Base-by-base conservation (phyloP, 92 coral and sea anemone genomes). In the Parazoanthus darwini region DNA sequence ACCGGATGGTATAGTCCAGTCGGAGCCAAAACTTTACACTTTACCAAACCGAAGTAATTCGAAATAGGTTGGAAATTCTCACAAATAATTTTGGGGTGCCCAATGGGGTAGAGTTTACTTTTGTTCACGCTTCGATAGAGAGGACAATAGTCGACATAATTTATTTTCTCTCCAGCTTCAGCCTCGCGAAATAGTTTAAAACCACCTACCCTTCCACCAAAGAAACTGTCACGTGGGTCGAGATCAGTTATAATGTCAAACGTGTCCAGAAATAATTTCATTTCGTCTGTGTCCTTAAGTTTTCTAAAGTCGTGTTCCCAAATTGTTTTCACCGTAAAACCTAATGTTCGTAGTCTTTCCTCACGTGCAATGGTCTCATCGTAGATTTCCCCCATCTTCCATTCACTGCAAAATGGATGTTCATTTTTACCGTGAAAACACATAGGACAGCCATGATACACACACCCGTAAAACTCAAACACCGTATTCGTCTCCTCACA, bases 241-340 rank as follows among this genome's bases (percentile, higher is more conserved):
- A 91, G 75, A 4, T 59, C 77, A 1, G 80, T 81, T 0, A 76
- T 76, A 65, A 88, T 88, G 46, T 80, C 93, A 79, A 87, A 88
- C 35, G 82, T 46, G 36, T 37, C 44, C 58, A 73, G 65, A 70
- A 89, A 89, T 23, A n/a, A 46, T 81, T 85, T 72, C 36, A 89
- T 80, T 23, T 85, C 79, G 9, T 26, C 43, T 35, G 89, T 90
- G 46, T 86, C 76, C 16, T 74, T 77, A 25, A 89, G 84, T 71
- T 46, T 71, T 25, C 85, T 85, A 63, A 78, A 91, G 78, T 91
- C 91, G 67, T 86, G 87, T 73, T 91, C 93, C 91, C 91, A 91
- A 22, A 91, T 91, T 18, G 79, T 81, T 13, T 87, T 48, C 11
- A 91, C 91, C 4, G 63, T 70, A 50, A 70, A 91, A 1, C 23